These are phyloP conservation scores for Microplitis manilae DNA, from an alignment of 2,888 invertebrate genomes.

Conservation along the genomic window DNA sequence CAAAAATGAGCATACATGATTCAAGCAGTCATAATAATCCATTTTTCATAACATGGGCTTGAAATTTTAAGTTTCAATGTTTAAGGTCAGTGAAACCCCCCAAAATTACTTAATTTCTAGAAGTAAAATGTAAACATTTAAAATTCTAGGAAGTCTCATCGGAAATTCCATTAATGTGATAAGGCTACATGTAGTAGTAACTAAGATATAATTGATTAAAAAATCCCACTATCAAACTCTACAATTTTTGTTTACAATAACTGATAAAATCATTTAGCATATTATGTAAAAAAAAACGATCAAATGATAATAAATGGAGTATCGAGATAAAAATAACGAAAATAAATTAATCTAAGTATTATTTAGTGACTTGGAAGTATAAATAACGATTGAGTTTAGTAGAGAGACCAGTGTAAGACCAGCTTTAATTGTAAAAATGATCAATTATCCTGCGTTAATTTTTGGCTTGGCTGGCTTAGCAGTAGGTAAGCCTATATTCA, in stretches of 20 bases:
- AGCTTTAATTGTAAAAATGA: not conserved
- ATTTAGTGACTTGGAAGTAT: not conserved
- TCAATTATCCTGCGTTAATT: constrained; percentile 13
- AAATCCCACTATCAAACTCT: not conserved
- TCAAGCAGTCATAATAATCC: not conserved
- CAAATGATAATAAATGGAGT: not conserved
- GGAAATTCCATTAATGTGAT: not conserved
- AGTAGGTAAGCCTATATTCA: constrained; percentile 14
- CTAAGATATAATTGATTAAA: not conserved
- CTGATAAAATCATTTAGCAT: not conserved
- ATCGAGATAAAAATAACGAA: not conserved
- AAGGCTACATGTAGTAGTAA: not conserved
- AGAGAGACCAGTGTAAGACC: not conserved
- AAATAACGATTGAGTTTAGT: not conserved
- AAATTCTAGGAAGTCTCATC: not conserved
- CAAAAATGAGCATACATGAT: not conserved
- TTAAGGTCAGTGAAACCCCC: no score
- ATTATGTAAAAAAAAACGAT: not conserved
- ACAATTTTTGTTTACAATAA: not conserved
- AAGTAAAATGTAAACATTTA: not conserved
- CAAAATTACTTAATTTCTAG: no score
- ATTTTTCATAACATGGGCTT: not conserved
- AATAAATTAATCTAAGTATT: not conserved
- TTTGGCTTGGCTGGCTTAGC: not conserved
- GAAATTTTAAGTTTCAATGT: no score